Evolutionary conservation across 1,140 invertebrate species (phyloP).

Genomic region (Hycleus phaleratus): DNA sequence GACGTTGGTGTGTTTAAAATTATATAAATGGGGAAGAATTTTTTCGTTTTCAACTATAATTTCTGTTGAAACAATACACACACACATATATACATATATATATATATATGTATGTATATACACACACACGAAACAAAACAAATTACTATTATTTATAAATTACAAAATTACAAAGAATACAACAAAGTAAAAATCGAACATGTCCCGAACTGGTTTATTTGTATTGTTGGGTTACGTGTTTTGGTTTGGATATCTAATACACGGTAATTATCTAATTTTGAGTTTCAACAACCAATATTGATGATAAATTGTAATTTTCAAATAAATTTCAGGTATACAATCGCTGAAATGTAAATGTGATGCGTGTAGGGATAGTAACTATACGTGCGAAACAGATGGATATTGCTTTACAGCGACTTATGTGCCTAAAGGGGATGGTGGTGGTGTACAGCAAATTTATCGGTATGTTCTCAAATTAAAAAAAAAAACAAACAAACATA

Average conservation of each 20-base stretch:
- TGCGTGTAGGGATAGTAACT: constrained; percentile 65
- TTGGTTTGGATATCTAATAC: constrained; percentile 27
- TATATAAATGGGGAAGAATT: neutral
- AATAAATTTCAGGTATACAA: constrained; percentile 37
- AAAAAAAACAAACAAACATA: constrained; percentile 1
- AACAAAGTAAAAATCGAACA: constrained; percentile 1
- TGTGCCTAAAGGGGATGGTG: constrained; percentile 44
- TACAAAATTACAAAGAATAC: neutral
- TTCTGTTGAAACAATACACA: neutral
- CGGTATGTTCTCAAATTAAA: constrained; percentile 51
- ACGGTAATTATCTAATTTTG: constrained; percentile 20
- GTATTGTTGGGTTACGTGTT: constrained; percentile 19
- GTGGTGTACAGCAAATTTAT: constrained; percentile 55
- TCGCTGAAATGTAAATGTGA: constrained; percentile 70
- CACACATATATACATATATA: too few species aligned
- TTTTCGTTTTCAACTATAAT: neutral
- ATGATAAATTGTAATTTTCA: constrained; percentile 4
- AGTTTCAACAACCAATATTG: neutral
- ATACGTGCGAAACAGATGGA: constrained; percentile 81
- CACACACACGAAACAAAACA: neutral
- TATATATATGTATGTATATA: neutral
- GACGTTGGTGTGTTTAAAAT: neutral
- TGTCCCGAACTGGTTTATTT: constrained; percentile 18
- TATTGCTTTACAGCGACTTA: constrained; percentile 76
- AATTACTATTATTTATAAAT: neutral